phyloP scores from a whole-genome alignment of 2,888 invertebrate genomes.

The Andrena bucephala region DNA sequence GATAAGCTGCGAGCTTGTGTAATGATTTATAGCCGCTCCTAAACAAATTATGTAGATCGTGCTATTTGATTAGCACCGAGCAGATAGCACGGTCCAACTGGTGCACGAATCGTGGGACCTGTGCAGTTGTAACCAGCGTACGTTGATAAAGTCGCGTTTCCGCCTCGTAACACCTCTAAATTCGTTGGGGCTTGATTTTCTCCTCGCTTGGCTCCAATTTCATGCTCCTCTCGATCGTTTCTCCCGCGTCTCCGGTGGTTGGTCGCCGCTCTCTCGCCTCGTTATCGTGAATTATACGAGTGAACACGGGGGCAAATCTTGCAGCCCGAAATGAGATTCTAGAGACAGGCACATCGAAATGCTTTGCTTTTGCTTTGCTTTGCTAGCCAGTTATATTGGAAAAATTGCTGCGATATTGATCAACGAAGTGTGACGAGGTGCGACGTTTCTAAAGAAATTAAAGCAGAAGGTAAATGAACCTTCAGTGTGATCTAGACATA shows the following conservation, averaged over 20 bases:
- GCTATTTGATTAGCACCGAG: conserved; percentile 65
- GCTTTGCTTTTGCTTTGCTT: background rate
- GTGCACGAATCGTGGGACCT: conserved; percentile 17
- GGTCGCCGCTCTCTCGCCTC: conserved; percentile 9
- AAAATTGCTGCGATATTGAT: background rate
- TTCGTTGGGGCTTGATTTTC: background rate
- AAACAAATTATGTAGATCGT: conserved; percentile 73
- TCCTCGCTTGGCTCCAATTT: background rate
- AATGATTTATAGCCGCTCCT: conserved; percentile 68
- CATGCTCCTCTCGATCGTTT: conserved; percentile 4
- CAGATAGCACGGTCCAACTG: conserved; percentile 34
- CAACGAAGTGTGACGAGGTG: too few relatives aligned
- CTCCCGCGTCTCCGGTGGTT: background rate
- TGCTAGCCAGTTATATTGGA: too few relatives aligned
- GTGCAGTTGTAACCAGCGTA: conserved; percentile 3
- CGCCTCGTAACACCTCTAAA: background rate
- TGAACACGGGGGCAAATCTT: conserved; percentile 7
- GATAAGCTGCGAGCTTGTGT: conserved; percentile 60
- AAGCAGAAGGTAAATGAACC: too few relatives aligned
- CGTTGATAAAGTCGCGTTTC: conserved; percentile 40
- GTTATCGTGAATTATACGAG: conserved; percentile 24
- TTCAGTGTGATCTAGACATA: too few relatives aligned
- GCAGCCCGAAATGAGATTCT: conserved; percentile 1
- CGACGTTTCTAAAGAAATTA: too few relatives aligned
- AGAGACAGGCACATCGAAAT: background rate